Evolutionary conservation across 2,888 invertebrate genomes (phyloP).

Genomic region (Apodemia mormo): DNA sequence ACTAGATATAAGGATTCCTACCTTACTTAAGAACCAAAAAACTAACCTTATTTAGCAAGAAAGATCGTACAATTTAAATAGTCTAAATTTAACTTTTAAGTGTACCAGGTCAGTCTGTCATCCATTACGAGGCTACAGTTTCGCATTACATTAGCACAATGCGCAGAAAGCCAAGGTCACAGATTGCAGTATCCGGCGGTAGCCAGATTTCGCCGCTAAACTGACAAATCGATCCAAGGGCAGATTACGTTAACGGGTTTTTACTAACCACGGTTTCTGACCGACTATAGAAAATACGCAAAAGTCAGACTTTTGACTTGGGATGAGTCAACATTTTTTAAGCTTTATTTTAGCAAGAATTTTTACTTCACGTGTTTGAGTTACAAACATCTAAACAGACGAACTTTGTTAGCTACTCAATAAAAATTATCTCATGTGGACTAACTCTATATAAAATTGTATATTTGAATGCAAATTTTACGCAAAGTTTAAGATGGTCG

Average conservation of each 20-base stretch:
- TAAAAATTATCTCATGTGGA: too few relatives aligned
- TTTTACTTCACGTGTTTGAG: too few relatives aligned
- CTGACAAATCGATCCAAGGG: constrained; percentile 53
- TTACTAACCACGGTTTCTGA: constrained; percentile 39
- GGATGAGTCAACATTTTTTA: too few relatives aligned
- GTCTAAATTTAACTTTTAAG: not conserved
- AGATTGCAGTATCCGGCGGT: constrained; percentile 22
- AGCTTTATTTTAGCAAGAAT: too few relatives aligned
- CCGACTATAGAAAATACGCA: not conserved
- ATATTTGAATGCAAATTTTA: too few relatives aligned
- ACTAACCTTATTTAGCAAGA: not conserved
- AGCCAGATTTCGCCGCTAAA: constrained; percentile 52
- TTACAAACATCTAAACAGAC: too few relatives aligned
- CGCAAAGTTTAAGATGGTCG: too few relatives aligned
- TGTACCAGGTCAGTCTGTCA: not conserved
- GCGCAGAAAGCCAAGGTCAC: constrained; percentile 26
- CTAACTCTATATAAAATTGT: too few relatives aligned
- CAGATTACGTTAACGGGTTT: constrained; percentile 38
- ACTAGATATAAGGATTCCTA: too few relatives aligned
- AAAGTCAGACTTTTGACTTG: too few relatives aligned
- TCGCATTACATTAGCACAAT: constrained; percentile 4
- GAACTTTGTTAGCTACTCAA: too few relatives aligned
- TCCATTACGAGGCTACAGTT: constrained; percentile 2
- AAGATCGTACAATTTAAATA: not conserved
- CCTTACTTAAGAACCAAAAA: not conserved